These are phyloP conservation scores for Trachelus tabidus DNA, from an alignment of 2,888 invertebrate species.

Conservation along the genomic window DNA sequence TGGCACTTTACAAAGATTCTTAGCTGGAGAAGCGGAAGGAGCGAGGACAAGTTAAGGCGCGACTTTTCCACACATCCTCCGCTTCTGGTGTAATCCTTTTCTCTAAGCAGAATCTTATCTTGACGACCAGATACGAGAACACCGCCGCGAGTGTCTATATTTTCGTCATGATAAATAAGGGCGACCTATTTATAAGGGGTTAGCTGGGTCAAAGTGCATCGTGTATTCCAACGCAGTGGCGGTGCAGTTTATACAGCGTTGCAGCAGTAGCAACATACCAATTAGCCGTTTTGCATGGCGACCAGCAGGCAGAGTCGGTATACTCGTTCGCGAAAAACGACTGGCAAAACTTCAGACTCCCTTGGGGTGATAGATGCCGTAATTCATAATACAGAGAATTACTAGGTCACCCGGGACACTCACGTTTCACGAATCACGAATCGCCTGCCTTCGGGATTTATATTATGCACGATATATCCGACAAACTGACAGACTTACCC, in stretches of 20 bases:
- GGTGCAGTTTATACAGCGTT: constrained; percentile 44
- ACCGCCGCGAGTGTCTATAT: constrained; percentile 20
- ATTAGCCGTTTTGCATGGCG: constrained; percentile 51
- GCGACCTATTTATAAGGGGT: constrained; percentile 34
- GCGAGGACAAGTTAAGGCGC: not conserved
- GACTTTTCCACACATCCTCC: not conserved
- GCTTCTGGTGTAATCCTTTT: not conserved
- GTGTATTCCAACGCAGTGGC: constrained; percentile 45
- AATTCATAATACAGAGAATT: constrained; percentile 29
- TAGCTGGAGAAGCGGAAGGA: not conserved
- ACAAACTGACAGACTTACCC: not conserved
- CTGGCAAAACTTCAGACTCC: not conserved
- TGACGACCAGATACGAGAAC: not conserved
- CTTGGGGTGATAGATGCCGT: constrained; percentile 30
- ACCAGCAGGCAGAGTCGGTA: constrained; percentile 20
- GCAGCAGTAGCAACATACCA: constrained; percentile 51
- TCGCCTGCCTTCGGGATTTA: not conserved
- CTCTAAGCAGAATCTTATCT: not conserved
- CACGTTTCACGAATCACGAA: constrained; percentile 5
- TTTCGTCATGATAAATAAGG: constrained; percentile 39
- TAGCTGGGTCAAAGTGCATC: constrained; percentile 42
- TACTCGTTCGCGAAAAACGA: constrained; percentile 15
- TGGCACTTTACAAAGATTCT: not conserved
- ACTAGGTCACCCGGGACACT: constrained; percentile 21
- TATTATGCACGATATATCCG: not conserved